Evolutionary conservation across 2,888 invertebrate genomes (phyloP).

Genomic region (Catonia carolina): DNA sequence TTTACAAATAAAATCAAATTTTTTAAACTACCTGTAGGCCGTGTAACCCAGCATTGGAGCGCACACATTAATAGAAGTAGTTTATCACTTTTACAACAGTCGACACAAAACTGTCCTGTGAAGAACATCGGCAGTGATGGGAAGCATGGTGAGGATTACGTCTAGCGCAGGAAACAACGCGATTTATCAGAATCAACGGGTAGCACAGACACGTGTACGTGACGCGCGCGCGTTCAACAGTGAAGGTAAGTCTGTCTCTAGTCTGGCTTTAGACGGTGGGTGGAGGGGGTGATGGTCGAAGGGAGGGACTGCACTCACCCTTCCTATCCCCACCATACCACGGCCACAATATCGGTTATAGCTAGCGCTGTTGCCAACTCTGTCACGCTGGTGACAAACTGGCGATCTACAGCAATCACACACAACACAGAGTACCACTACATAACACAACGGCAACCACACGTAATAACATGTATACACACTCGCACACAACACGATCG

Average conservation of each 20-base stretch:
- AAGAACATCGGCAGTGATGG: neutral
- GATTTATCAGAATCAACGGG: neutral
- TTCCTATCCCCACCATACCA: constrained; percentile 44
- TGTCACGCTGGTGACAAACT: constrained; percentile 5
- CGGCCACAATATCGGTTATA: constrained; percentile 49
- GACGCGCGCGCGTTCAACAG: constrained; percentile 18
- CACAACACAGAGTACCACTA: neutral
- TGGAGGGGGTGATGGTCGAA: constrained; percentile 21
- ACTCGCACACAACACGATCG: neutral
- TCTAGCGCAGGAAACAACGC: neutral
- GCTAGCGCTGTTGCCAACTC: constrained; percentile 42
- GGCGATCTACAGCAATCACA: constrained; percentile 38
- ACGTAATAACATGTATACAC: neutral
- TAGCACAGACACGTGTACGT: constrained; percentile 12
- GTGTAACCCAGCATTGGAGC: constrained; percentile 63
- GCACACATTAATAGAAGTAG: constrained; percentile 47
- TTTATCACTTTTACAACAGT: constrained; percentile 21
- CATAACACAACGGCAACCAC: neutral
- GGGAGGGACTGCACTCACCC: constrained; percentile 13
- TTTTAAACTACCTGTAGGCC: constrained; percentile 54
- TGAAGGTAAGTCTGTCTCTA: constrained; percentile 15
- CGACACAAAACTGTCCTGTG: constrained; percentile 6
- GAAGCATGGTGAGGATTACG: too few species aligned
- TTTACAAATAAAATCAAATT: too few species aligned
- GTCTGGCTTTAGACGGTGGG: constrained; percentile 19